phyloP scores from a whole-genome alignment of 2,113 vertebrate species.

The Sinocyclocheilus anshuiensis region DNA sequence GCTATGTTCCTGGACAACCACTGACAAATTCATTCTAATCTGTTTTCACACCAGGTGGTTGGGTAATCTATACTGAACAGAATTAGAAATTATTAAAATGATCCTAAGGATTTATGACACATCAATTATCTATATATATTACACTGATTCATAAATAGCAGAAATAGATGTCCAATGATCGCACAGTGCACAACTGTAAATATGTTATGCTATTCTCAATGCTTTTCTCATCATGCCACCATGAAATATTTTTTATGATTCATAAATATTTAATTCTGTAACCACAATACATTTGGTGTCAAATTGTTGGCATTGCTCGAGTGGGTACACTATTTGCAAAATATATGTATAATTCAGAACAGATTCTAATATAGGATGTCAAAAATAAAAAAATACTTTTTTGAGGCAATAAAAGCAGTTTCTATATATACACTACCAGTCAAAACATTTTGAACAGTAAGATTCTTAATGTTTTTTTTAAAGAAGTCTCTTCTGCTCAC shows the following conservation, averaged over 20 bases:
- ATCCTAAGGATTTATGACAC: not conserved
- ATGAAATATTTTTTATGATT: not conserved
- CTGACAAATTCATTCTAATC: not conserved
- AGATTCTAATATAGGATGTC: too few species aligned
- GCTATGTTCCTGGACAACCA: not conserved
- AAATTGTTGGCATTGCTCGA: not conserved
- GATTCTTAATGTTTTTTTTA: too few species aligned
- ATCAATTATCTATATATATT: not conserved
- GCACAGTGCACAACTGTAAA: not conserved
- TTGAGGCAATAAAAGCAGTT: too few species aligned
- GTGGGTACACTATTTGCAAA: not conserved
- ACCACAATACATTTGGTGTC: not conserved
- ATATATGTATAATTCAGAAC: not conserved
- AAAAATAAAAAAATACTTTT: too few species aligned
- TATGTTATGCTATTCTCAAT: not conserved
- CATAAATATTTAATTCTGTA: not conserved
- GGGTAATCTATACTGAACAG: not conserved
- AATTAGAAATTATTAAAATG: not conserved
- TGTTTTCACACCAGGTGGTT: not conserved
- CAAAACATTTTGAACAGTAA: too few species aligned
- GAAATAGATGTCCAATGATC: not conserved
- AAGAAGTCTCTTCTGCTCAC: too few species aligned
- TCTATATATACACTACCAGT: too few species aligned
- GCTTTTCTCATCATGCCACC: not conserved
- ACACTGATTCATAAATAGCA: not conserved